phyloP scores from a whole-genome alignment of 2,797 vertebrate genomes.

The Kryptolebias ocellatus region DNA sequence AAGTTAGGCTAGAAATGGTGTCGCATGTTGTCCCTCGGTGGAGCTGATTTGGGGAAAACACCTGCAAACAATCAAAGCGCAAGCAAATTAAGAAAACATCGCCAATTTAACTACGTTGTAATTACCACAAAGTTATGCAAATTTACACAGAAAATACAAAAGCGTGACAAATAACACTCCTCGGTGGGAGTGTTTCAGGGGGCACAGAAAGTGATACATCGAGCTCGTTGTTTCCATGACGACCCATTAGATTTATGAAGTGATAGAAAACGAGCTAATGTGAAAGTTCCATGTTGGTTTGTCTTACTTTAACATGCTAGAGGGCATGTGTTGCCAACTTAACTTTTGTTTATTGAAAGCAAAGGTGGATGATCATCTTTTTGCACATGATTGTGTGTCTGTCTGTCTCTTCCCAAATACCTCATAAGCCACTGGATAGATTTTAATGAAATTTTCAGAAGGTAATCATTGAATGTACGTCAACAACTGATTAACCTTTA shows the following conservation, averaged over 20 bases:
- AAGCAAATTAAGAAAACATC: slow-evolving; percentile 12
- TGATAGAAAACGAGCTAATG: background rate
- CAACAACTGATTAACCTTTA: too few relatives aligned
- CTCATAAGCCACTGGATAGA: too few relatives aligned
- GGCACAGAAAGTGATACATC: background rate
- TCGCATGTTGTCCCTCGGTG: background rate
- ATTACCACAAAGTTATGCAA: background rate
- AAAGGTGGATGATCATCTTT: too few relatives aligned
- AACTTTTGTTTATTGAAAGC: too few relatives aligned
- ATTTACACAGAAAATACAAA: background rate
- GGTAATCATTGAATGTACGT: too few relatives aligned
- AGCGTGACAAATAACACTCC: background rate
- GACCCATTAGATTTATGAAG: background rate
- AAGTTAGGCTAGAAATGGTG: background rate
- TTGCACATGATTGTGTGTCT: too few relatives aligned
- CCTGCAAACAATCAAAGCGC: slow-evolving; percentile 12
- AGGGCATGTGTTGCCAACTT: too few relatives aligned
- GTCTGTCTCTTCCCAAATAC: too few relatives aligned
- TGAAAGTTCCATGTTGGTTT: background rate
- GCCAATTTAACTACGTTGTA: background rate
- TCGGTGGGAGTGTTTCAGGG: background rate
- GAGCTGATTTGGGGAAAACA: background rate
- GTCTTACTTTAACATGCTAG: too few relatives aligned
- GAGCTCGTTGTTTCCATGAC: background rate
- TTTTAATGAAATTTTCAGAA: too few relatives aligned